phyloP scores from a whole-genome alignment of 23 tunicate species.

The Trididemnum miniatum region DNA sequence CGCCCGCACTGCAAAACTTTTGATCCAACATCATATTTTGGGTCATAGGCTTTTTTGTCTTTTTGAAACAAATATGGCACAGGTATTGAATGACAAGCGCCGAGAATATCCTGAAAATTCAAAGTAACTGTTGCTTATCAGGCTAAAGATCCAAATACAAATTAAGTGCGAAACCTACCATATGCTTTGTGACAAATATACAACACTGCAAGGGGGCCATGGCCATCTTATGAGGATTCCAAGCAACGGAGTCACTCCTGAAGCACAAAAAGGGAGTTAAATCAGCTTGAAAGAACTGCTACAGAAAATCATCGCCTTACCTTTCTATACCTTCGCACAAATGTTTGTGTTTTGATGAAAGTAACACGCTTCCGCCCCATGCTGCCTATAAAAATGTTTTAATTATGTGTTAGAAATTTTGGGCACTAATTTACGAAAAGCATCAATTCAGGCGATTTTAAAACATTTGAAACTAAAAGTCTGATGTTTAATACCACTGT shows the following conservation, averaged over 20 bases:
- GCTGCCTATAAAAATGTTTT: constrained; percentile 63
- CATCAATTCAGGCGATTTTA: too few relatives aligned
- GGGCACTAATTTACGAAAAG: too few relatives aligned
- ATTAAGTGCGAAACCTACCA: constrained; percentile 26
- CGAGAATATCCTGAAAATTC: constrained; percentile 44
- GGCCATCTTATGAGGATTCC: constrained; percentile 81
- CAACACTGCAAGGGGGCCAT: constrained; percentile 89
- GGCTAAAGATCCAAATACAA: neutral
- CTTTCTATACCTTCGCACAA: constrained; percentile 63
- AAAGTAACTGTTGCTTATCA: too few relatives aligned
- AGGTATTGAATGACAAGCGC: constrained; percentile 38
- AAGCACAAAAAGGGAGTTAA: too few relatives aligned
- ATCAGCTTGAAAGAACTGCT: too few relatives aligned
- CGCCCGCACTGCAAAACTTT: constrained; percentile 80
- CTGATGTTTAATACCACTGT: too few relatives aligned
- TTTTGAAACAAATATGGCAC: constrained; percentile 75
- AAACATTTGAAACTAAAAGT: too few relatives aligned
- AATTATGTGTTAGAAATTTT: too few relatives aligned
- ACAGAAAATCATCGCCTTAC: too few relatives aligned
- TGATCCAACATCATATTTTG: constrained; percentile 50
- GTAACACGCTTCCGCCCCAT: constrained; percentile 76
- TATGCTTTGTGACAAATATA: constrained; percentile 65
- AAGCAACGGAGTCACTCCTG: constrained; percentile 70
- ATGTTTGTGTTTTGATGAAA: constrained; percentile 58
- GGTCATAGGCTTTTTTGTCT: constrained; percentile 59